Base-by-base conservation (phyloP, 2,797 vertebrate genomes). In the Oreochromis grahami region DNA sequence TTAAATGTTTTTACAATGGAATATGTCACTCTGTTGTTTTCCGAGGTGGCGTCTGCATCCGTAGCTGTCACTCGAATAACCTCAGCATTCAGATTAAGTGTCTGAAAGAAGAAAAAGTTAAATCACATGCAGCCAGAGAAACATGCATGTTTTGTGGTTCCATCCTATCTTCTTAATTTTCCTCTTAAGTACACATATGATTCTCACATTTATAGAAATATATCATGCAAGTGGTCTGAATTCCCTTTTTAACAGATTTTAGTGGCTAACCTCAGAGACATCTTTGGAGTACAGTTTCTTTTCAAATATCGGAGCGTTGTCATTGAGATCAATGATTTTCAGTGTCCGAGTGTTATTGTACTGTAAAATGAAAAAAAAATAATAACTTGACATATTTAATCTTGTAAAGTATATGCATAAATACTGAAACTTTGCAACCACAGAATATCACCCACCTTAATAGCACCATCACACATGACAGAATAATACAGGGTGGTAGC, bases 231-330 rank as follows among this genome's bases (percentile, higher is more conserved):
- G 2, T 14, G 1, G 32, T 68, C 26, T 17, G 4, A 6, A 29
- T 1, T 50, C 0, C 12, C 6, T 38, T 48, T 26, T 10, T 8
- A 7, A 43, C 1, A n/a, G 34, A 17, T 4, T 8, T n/a, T 17
- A 19, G 8, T 8, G 29, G 45, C 85, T 56, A 50, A 97, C 97
- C 95, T 97, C 97, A 77, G 94, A 93, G 13, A 97, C 8, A 1
- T 8, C 65, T 4, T 3, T 0, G 0, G 0, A 83, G 2, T 97
- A 97, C 7, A 43, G 2, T 29, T 82, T 10, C 11, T 84, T 2
- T 4, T 24, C 1, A 82, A 97, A 97, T 10, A 92, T 3, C 1
- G 97, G 97, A 2, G 83, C 12, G 10, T 97, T 90, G 88, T 96
- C 95, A 5, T 97, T 97, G n/a, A 94, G 0, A 5, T 97, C 96